Base-by-base conservation (phyloP, 2,888 invertebrate species). In the Tetragnatha montana region DNA sequence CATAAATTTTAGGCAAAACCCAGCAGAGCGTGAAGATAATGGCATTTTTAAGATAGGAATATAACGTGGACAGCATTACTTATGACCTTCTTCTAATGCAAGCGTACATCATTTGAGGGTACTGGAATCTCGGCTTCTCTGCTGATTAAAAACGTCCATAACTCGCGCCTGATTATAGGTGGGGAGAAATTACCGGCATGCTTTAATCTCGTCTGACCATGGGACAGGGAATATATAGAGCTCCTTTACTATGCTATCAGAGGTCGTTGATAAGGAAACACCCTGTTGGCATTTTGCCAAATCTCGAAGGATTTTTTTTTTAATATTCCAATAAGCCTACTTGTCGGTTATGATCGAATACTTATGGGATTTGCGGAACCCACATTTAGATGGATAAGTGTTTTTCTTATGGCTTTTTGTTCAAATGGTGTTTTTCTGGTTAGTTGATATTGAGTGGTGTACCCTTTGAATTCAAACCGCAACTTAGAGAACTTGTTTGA, bases 211-310 rank as follows among this genome's bases (percentile, higher is more conserved):
- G 76, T 17, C 60, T 49, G 21, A 82, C 71, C 73, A 60, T 74
- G 73, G 74, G 73, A 51, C 73, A 74, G 51, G 73, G 73, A 60
- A 21, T 51, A 60, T 60, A 60, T 60, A 12, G 60, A 12, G 4
- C 4, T 60, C 12, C 60, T 60, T 17, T 60, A 12, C 60, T 17
- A 60, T 10, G 12, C 60, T 60, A 10, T 60, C 21, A 8, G 51
- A 21, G 82, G 82, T 82, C 82, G 74, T 74, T 22, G 82, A 35
- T 22, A 60, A 50, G 73, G 82, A 73, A 82, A 21, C 82, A 82
- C 82, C 74, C 74, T 35, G 10, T 51, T 82, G 82, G 82, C 73
- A 17, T 22, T 50, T 60, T 21, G 78, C 78, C 78, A 78, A 22
- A 12, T 60, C 17, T 78, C 19, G 21, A 22, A 14, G 22, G 21